Base-by-base conservation (phyloP, 2,888 invertebrate genomes). In the Amiota communis region DNA sequence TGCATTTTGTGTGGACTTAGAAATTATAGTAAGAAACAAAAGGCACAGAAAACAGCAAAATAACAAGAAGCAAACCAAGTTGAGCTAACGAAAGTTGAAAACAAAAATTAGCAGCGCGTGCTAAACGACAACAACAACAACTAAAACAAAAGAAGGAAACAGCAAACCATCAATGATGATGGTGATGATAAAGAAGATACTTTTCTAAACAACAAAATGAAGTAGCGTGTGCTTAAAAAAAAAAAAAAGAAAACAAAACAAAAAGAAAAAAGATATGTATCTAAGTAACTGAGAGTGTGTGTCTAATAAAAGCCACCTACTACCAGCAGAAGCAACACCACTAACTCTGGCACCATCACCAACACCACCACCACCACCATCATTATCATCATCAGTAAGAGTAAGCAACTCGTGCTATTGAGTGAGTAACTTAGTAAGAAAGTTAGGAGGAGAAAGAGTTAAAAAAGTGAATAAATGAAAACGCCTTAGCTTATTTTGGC, bases 31-130 rank as follows among this genome's bases (percentile, higher is more conserved):
- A 13, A 71, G 47, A 70, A 71, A 17, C 63, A 36, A 63, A 20
- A 36, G 6, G 36, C 20, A 8, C 15, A 57, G 46, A 57, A 70
- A 15, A 47, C 15, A 56, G 49, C 20, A 59, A 47, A 12, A 2
- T 11, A 36, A 69, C 51, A 49, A 46, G 20, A 67, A 15, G 63
- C 36, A 15, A 17, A 20, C 23, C 65, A 65, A 48, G n/a, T 61
- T 83, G 83, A 86, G 87, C 84, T 86, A 53, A 71, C 51, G 64
- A 51, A 64, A 86, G 81, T 86, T 86, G 84, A 82, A 78, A 78
- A 36, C 73, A 77, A 84, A 78, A 83, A 86, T 83, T 83, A 83
- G 83, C 86, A 86, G 83, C 83, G 83, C 83, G 83, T 83, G 83
- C 86, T 83, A 83, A 83, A 81, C 70, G 47, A 17, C 47, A 65